phyloP scores from a whole-genome alignment of 2,797 vertebrate species.

The Pangasius krempfi region DNA sequence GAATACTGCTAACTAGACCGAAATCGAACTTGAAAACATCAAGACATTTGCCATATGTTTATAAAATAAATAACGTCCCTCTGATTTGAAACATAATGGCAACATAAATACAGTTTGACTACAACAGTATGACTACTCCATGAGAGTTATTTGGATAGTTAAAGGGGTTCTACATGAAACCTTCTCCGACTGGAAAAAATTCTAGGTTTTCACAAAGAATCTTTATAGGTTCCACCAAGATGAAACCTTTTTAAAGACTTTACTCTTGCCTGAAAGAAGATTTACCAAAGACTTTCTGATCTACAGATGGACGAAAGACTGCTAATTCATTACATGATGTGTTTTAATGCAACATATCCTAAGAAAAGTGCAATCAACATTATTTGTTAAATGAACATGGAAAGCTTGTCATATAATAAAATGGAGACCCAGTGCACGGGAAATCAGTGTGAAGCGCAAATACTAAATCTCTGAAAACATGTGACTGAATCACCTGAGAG shows the following conservation, averaged over 20 bases:
- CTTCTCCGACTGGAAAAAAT: neutral
- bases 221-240: neutral
- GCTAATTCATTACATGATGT: neutral
- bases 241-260: neutral
- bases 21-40: neutral
- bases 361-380: neutral
- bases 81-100: neutral
- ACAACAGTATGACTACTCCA: neutral
- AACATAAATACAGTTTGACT: neutral
- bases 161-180: neutral
- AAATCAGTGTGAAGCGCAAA: neutral
- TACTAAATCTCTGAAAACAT: neutral
- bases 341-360: neutral
- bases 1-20: neutral
- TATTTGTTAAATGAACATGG: neutral
- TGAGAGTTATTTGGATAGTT: neutral
- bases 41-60: neutral
- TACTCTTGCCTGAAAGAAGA: neutral
- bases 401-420: neutral
- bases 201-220: neutral
- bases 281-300: neutral
- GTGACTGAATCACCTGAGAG: neutral
- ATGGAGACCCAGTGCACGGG: neutral
- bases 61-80: neutral
- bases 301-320: neutral